These are phyloP conservation scores for Epirrhoe tristata DNA, from an alignment of 2,888 invertebrate species.

Conservation along the genomic window DNA sequence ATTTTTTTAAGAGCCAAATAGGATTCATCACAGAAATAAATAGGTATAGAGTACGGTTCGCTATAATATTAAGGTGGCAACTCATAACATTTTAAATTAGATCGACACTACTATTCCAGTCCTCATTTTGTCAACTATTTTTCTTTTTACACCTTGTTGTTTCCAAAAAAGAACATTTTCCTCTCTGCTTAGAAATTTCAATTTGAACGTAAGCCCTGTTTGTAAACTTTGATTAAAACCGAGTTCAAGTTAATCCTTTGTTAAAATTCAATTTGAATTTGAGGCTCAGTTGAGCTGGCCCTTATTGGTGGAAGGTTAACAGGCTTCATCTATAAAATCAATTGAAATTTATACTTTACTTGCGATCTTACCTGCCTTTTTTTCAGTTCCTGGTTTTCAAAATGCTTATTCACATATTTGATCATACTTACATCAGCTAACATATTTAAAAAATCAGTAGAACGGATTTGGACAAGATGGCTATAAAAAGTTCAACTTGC, in stretches of 20 bases:
- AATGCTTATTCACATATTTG: neutral
- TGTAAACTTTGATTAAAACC: constrained; percentile 43
- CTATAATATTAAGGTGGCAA: no score
- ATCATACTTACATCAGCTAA: neutral
- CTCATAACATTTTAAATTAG: no score
- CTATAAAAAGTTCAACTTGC: constrained; percentile 54
- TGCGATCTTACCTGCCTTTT: neutral
- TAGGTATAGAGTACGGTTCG: no score
- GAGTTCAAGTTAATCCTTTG: constrained; percentile 48
- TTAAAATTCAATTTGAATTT: constrained; percentile 50
- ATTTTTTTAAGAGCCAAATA: no score
- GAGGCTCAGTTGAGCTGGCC: constrained; percentile 31
- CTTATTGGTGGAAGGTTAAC: constrained; percentile 35
- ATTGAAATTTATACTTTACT: constrained; percentile 24
- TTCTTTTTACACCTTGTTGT: neutral
- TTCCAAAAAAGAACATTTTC: constrained; percentile 18
- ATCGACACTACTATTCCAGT: no score
- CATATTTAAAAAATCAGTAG: constrained; percentile 4
- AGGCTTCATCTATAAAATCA: constrained; percentile 38
- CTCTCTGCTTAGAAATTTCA: constrained; percentile 42
- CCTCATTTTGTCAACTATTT: neutral
- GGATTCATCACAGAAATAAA: no score
- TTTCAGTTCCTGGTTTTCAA: neutral
- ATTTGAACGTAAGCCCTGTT: constrained; percentile 43
- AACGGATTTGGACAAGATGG: constrained; percentile 6